Base-by-base conservation (phyloP, 1,140 invertebrate genomes). In the Lepidurus couesii region DNA sequence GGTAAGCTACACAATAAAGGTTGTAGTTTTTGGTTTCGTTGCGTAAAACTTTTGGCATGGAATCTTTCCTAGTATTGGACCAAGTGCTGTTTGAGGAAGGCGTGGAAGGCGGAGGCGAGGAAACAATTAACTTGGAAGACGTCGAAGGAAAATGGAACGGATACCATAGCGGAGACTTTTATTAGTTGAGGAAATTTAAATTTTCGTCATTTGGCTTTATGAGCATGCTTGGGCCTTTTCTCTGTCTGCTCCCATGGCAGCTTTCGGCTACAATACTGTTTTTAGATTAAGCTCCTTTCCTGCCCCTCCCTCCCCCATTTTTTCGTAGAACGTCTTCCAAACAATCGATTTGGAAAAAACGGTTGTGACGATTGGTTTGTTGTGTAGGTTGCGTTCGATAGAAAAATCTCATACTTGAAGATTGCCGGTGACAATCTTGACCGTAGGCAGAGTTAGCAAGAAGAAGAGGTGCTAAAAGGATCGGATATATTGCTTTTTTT, bases 21-120 rank as follows among this genome's bases (percentile, higher is more conserved):
- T 47, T 21, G 21, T 10, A 74, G 26, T 43, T 65, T 9, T 75
- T 42, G 73, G 76, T 43, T 79, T 74, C 0, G 42, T 75, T 79
- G 24, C 4, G 26, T 76, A 45, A 34, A 75, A 80, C 73, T 0
- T 73, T 44, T 75, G 73, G 9, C 76, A 74, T 79, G 5, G 81
- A 81, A 80, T 80, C 80, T 75, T 76, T 82, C 83, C 21, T 82
- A 86, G 86, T 85, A 43, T 83, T 86, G 80, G 84, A 86, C 77
- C 82, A 82, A 81, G 84, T 84, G 7, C 80, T 87, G 74, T 86
- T 86, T 79, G 84, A 85, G 34, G 83, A 84, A 44, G 82, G 83
- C 78, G 84, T 79, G 7, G 78, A 79, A 43, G 78, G 78, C 4
- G 78, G 78, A 26, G 78, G 78, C 65, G 78, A 79, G 45, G 78